A percentile compares a stretch with the other conserved stretches of the same genome.
Conservation (phyloP, 2,888 invertebrate species). For the Euspilapteryx auroguttella region DNA sequence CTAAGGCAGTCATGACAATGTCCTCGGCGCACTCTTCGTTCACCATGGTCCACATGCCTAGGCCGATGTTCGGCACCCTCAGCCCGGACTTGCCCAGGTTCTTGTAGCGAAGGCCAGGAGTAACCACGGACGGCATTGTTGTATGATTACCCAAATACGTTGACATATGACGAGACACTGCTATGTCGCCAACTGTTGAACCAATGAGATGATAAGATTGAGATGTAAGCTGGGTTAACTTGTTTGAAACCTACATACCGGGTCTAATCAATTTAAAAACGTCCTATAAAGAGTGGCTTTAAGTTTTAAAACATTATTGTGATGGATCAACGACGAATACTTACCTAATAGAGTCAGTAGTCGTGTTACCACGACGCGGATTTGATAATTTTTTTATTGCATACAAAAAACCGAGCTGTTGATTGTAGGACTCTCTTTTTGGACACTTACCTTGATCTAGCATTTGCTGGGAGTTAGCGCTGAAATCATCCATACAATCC, state of each 20-base stretch:
- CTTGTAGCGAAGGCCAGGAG: conserved; percentile 85
- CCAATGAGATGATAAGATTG: neutral
- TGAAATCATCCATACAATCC: conserved; percentile 94
- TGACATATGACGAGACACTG: conserved; percentile 48
- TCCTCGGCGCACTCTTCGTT: conserved; percentile 88
- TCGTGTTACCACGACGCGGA: too few species aligned
- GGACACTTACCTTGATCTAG: conserved; percentile 49
- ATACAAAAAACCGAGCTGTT: too few species aligned
- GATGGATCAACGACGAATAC: too few species aligned
- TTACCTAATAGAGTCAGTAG: too few species aligned
- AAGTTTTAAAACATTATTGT: too few species aligned
- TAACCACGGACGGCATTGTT: conserved; percentile 67
- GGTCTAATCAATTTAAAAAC: too few species aligned
- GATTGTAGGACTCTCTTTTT: too few species aligned
- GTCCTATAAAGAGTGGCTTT: too few species aligned
- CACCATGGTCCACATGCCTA: conserved; percentile 91
- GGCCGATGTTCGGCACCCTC: conserved; percentile 90
- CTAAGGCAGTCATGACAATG: conserved; percentile 88
- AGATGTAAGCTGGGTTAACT: too few species aligned
- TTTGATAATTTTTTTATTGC: too few species aligned
- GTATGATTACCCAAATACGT: conserved; percentile 59
- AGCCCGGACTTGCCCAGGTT: conserved; percentile 95
- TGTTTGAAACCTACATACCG: too few species aligned
- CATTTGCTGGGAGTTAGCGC: conserved; percentile 63
- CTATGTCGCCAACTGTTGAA: conserved; percentile 27